Conservation (phyloP, 2,113 vertebrate species). For the Penelope pileata region DNA sequence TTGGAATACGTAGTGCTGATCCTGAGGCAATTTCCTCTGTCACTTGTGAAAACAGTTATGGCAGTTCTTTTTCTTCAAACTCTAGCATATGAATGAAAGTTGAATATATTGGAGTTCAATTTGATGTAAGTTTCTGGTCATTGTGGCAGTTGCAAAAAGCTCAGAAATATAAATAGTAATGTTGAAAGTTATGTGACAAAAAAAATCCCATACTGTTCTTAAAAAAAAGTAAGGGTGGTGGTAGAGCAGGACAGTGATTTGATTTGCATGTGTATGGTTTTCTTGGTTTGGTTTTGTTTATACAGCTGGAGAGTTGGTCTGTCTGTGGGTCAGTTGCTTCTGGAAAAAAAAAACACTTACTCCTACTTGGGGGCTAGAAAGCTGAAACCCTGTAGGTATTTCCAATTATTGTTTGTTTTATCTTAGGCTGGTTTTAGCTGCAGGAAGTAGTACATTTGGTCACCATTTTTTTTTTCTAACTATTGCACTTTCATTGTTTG, state of each 20-base stretch:
- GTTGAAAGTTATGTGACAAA: not conserved
- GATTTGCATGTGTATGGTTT: not conserved
- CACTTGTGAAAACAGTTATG: not conserved
- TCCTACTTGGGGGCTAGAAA: not conserved
- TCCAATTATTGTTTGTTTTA: not conserved
- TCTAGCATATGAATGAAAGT: not conserved
- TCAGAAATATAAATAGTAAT: not conserved
- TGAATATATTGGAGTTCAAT: not conserved
- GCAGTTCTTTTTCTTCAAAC: not conserved
- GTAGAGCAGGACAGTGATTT: not conserved
- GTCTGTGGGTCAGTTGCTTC: not conserved
- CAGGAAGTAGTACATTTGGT: not conserved
- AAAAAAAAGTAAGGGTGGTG: accelerated
- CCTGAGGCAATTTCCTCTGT: not conserved
- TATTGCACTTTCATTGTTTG: not conserved
- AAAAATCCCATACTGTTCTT: not conserved
- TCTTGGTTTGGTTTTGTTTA: constrained; percentile 28
- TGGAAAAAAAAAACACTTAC: not conserved
- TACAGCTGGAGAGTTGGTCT: not conserved
- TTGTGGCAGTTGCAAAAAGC: not conserved
- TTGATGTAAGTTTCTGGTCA: not conserved
- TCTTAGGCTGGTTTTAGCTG: not conserved
- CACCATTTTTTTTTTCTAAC: not conserved
- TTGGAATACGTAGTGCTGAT: not conserved
- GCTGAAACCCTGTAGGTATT: not conserved